Percentiles rank a stretch among this genome's conserved stretches.
Conservation (phyloP, 2,888 invertebrate genomes). For the Epistrophe grossulariae region DNA sequence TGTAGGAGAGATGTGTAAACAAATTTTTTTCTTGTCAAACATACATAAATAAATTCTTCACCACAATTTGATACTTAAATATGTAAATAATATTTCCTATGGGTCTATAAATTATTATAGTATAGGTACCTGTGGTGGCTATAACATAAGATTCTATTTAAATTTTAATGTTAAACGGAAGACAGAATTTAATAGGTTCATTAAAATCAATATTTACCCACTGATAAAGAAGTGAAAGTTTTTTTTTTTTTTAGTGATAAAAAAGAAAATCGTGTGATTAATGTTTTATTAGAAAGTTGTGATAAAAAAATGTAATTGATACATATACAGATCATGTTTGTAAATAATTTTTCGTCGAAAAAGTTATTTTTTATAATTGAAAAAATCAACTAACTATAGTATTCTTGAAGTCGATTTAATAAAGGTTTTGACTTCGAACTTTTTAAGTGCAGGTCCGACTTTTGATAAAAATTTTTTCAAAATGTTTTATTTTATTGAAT, state of each 20-base stretch:
- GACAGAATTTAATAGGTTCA: background rate
- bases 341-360: too few relatives aligned
- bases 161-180: constrained; percentile 1
- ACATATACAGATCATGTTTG: too few relatives aligned
- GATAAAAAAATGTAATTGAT: too few relatives aligned
- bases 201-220: constrained; percentile 33
- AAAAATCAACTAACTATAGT: too few relatives aligned
- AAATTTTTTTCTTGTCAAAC: constrained; percentile 50
- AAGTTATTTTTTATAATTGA: too few relatives aligned
- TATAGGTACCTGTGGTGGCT: constrained; percentile 28
- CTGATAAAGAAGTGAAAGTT: constrained; percentile 57
- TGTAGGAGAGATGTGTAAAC: background rate
- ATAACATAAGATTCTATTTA: background rate
- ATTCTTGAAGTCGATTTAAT: too few relatives aligned
- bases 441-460: too few relatives aligned
- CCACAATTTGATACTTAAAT: constrained; percentile 30
- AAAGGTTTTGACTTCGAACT: too few relatives aligned
- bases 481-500: too few relatives aligned
- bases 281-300: too few relatives aligned
- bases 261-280: background rate
- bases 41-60: constrained; percentile 40
- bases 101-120: background rate
- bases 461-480: too few relatives aligned
- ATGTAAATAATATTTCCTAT: constrained; percentile 32
- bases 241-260: background rate